A percentile compares a stretch with the other conserved stretches of the same genome.
phyloP scores from a whole-genome alignment of 2,113 vertebrate species.

The Platysternon megacephalum region DNA sequence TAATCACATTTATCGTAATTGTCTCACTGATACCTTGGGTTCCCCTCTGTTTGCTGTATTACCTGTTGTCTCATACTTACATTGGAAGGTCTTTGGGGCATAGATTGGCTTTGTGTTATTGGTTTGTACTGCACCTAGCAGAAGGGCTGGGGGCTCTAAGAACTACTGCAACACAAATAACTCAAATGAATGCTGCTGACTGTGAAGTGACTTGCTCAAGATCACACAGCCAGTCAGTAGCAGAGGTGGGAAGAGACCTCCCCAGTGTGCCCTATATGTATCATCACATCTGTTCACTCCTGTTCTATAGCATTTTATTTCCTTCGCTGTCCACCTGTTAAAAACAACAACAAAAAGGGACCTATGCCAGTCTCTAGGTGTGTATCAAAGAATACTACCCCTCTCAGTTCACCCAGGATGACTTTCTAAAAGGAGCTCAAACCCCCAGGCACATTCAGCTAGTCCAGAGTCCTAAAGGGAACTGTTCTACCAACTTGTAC shows the following conservation, averaged over 20 bases:
- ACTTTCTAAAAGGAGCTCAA: accelerated
- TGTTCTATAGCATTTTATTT: background rate
- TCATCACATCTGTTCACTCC: background rate
- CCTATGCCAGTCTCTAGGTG: background rate
- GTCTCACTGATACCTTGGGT: background rate
- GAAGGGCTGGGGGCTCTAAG: background rate
- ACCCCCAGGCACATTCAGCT: background rate
- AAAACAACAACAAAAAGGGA: background rate
- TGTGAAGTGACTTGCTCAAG: background rate
- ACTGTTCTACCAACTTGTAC: background rate
- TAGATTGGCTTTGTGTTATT: background rate
- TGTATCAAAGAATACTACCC: background rate
- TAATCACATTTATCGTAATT: background rate
- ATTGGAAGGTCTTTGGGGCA: background rate
- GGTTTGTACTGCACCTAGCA: background rate
- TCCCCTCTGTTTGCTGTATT: background rate
- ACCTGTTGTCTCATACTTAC: background rate
- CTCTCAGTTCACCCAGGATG: accelerated
- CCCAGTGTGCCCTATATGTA: too few species aligned
- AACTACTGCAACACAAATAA: background rate
- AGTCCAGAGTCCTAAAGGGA: background rate
- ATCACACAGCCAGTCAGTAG: background rate
- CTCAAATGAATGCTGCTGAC: background rate
- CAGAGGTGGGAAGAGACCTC: background rate
- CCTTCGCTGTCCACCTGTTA: background rate